Evolutionary conservation across 2,797 vertebrate species (phyloP).

Genomic region (Enteromius fasciolatus): DNA sequence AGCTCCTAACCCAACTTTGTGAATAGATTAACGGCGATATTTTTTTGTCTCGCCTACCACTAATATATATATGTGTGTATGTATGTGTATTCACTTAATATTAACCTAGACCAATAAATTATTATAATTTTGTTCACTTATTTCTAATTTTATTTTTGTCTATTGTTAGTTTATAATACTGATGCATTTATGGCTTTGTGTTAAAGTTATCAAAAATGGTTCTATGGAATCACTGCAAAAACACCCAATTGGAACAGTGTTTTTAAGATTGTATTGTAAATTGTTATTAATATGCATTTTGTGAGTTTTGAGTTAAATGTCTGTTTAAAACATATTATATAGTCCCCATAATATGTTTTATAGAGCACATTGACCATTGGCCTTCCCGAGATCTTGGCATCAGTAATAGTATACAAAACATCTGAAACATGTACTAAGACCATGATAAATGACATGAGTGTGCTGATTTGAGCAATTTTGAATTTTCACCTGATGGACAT

Average conservation of each 20-base stretch:
- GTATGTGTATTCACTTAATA: no score
- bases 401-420: no score
- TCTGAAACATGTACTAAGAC: background rate
- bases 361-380: background rate
- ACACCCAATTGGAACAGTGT: background rate
- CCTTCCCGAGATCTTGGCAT: background rate
- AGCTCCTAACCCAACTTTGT: no score
- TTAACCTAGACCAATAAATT: no score
- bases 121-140: no score
- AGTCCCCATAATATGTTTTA: background rate
- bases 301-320: background rate
- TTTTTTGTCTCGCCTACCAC: no score
- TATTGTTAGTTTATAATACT: no score
- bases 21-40: no score
- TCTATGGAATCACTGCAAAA: background rate
- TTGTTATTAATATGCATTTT: background rate
- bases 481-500: conserved; percentile 92
- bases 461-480: conserved; percentile 1
- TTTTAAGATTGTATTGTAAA: background rate
- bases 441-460: background rate
- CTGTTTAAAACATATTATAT: background rate
- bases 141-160: no score
- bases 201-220: background rate
- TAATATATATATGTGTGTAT: no score
- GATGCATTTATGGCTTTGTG: no score